Evolutionary conservation across 2,888 invertebrate species (phyloP), one percentile per base, ranked within the genome.

Genomic region (Micropterix aruncella): DNA sequence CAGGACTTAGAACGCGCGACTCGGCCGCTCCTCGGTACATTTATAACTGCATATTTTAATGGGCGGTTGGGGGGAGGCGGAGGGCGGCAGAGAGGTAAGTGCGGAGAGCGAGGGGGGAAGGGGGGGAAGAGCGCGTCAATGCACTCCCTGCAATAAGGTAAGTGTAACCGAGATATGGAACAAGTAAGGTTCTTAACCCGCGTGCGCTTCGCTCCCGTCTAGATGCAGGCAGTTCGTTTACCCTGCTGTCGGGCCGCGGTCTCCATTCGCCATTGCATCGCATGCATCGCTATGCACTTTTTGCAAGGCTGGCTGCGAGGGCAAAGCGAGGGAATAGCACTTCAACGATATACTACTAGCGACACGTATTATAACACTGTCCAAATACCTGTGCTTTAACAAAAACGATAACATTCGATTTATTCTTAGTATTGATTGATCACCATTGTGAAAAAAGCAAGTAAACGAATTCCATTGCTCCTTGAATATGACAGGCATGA

Each of bases 61-160:
- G 39, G 47, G 55, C 56, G 56, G 52, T 52, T 50, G 50, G 54
- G 53, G 57, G 47, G 47, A 42, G 46, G 46, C 47, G 40, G 38
- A 45, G 40, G 44, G 46, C 45, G 66, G 63, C 62, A 58, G 60
- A 59, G 63, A 65, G 67, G 67, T 66, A 65, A 64, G 60, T 49
- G 47, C 52, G 60, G 62, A 60, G 61, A 59, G 68, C 63, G 57
- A 57, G 67, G 64, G 65, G 65, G 68, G 64, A 64, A 60, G 61
- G 60, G 51, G 54, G 58, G 58, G 47, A 59, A 59, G 65, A 66
- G 38, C 66, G 66, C 66, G 27, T 27, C 27, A 27, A 27, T 27
- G 27, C 27, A 27, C 27, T 27, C 27, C 27, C 12, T 12, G 40
- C 40, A 38, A 27, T 37, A 38, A 46, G 50, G 51, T 51, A 49